Conservation (phyloP, 2,888 invertebrate genomes). For the Drosophila bunnanda region DNA sequence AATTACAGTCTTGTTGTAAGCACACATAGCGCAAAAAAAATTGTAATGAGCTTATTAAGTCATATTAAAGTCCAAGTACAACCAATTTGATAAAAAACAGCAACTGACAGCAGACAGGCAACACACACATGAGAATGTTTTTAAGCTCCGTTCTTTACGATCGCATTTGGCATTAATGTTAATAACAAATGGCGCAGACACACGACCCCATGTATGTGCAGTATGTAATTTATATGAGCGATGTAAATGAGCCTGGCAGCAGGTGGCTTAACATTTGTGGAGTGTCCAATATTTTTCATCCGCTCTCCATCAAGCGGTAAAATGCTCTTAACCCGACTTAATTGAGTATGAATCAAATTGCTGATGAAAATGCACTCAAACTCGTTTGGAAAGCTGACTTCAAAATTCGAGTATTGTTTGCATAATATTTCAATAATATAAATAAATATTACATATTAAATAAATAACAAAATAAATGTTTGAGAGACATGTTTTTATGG, state of each 20-base stretch:
- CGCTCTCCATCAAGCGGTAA: constrained; percentile 27
- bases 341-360: constrained; percentile 40
- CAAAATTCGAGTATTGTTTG: constrained; percentile 6
- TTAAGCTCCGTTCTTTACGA: constrained; percentile 53
- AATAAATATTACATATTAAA: neutral
- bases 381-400: neutral
- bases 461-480: neutral
- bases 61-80: constrained; percentile 80
- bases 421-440: neutral
- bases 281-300: constrained; percentile 22
- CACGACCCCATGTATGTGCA: constrained; percentile 19
- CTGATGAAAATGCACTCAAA: constrained; percentile 8
- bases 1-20: constrained; percentile 62
- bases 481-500: neutral
- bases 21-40: constrained; percentile 37
- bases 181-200: constrained; percentile 68
- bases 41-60: constrained; percentile 79
- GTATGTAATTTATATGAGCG: constrained; percentile 40
- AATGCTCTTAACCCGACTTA: constrained; percentile 33
- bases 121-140: constrained; percentile 51
- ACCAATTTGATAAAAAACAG: constrained; percentile 70
- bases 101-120: constrained; percentile 54
- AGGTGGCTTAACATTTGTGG: constrained; percentile 68
- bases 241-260: constrained; percentile 72
- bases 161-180: constrained; percentile 70